Conservation (phyloP, 30 jellyfish, hydroid and myxozoan species). For the Cassiopea xamachana region DNA sequence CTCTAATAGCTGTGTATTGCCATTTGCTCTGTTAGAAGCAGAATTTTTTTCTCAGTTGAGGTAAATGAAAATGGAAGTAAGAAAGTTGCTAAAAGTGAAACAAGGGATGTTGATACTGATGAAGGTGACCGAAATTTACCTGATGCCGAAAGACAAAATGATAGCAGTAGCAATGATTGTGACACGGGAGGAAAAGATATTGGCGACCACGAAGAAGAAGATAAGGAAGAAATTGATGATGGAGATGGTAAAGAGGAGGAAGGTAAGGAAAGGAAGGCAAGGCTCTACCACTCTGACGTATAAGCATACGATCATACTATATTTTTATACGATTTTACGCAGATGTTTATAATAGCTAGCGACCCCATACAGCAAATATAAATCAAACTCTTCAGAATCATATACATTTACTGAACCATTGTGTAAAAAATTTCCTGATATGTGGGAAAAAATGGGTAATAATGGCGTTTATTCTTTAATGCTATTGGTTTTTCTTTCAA, state of each 20-base stretch:
- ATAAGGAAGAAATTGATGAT: background rate
- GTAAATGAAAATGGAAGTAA: slow-evolving; percentile 14
- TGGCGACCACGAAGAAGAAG: background rate
- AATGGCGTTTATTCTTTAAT: background rate
- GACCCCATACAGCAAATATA: no score
- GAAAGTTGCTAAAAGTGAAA: slow-evolving; percentile 27
- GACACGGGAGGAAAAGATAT: background rate
- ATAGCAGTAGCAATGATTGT: background rate
- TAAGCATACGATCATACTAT: no score
- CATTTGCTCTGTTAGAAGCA: background rate
- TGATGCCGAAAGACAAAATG: background rate
- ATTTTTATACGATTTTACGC: no score
- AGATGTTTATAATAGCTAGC: no score
- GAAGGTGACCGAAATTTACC: slow-evolving; percentile 14
- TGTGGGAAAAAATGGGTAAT: no score
- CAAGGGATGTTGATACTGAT: slow-evolving; percentile 12
- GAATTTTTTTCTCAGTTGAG: background rate
- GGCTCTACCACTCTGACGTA: no score
- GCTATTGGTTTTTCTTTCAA: background rate
- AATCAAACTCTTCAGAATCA: no score
- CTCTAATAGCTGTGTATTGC: no score
- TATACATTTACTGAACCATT: no score
- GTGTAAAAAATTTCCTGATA: no score
- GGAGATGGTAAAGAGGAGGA: background rate
- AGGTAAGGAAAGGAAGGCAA: background rate